Percentiles rank a stretch among this genome's conserved stretches.
phyloP scores from a whole-genome alignment of 2,888 invertebrate species.

The Horisme vitalbata region DNA sequence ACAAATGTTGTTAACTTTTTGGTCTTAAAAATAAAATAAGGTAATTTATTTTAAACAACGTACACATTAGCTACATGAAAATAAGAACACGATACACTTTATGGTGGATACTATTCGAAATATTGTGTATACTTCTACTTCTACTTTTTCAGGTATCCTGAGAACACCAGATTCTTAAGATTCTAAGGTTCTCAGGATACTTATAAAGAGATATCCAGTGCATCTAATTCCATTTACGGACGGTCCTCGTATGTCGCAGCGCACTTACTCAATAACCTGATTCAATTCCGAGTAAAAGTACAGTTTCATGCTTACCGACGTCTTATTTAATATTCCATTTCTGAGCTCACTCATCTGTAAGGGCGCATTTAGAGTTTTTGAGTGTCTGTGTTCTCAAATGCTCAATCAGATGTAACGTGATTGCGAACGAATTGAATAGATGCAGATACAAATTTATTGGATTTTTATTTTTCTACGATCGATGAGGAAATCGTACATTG shows the following conservation, averaged over 20 bases:
- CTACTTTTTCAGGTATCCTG: no score
- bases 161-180: no score
- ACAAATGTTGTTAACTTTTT: no score
- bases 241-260: constrained; percentile 58
- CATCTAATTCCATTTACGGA: constrained; percentile 31
- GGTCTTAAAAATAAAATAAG: no score
- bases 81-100: no score
- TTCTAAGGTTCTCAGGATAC: no score
- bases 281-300: constrained; percentile 63
- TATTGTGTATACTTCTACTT: no score
- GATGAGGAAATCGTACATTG: no score
- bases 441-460: constrained; percentile 3
- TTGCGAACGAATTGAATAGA: constrained; percentile 7
- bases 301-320: constrained; percentile 67
- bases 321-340: constrained; percentile 70
- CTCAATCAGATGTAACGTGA: constrained; percentile 17
- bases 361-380: constrained; percentile 31
- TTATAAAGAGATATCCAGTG: constrained; percentile 11
- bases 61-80: no score
- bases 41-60: no score
- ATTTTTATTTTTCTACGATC: constrained; percentile 1
- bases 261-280: constrained; percentile 74
- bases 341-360: constrained; percentile 45
- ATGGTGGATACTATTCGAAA: no score
- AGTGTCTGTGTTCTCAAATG: constrained; percentile 11